Evolutionary conservation across 2,888 invertebrate genomes (phyloP), one percentile per base, ranked within the genome.

Genomic region (Diabrotica balteata): DNA sequence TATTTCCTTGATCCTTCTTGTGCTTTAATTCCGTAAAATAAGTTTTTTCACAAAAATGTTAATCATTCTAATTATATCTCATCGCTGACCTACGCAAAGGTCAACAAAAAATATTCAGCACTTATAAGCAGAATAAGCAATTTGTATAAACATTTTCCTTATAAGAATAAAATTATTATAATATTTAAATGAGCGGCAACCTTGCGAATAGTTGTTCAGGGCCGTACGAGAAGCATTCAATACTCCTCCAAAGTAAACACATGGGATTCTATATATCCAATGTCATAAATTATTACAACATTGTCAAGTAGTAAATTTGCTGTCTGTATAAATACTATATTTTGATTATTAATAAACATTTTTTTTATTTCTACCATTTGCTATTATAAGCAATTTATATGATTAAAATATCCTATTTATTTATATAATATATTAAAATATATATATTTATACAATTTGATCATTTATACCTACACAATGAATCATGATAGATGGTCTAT

Each of bases 201-300:
- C 79, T 80, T 78, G 79, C 78, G 78, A 74, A 72, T 73, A 69
- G 75, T 66, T 68, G 73, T 77, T 78, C 78, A 79, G 75, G 80
- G 79, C 77, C 80, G 75, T 69, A 74, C 66, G 63, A 66, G 72
- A 66, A 62, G 66, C 58, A 17, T 59, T 43, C 58, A 51, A 64
- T 46, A 64, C 51, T 17, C 57, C 55, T 9, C 22, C 49, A 45
- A n/a, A 53, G 50, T 42, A 51, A 58, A 64, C 17, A 57, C 7
- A 17, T 45, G 9, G 32, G 9, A 45, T 11, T 11, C 55, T 57
- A 57, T 17, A 57, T 57, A 10, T 17, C 17, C 11, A 45, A 45
- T 9, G 55, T 57, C 55, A 57, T 7, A 57, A 57, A 57, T 44
- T 44, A 45, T 11, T 54, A n/a, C 43, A 10, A 10, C 43, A 43